Evolutionary conservation across 2,113 vertebrate genomes (phyloP), one percentile per base, ranked within the genome.

Genomic region (Peromyscus leucopus): DNA sequence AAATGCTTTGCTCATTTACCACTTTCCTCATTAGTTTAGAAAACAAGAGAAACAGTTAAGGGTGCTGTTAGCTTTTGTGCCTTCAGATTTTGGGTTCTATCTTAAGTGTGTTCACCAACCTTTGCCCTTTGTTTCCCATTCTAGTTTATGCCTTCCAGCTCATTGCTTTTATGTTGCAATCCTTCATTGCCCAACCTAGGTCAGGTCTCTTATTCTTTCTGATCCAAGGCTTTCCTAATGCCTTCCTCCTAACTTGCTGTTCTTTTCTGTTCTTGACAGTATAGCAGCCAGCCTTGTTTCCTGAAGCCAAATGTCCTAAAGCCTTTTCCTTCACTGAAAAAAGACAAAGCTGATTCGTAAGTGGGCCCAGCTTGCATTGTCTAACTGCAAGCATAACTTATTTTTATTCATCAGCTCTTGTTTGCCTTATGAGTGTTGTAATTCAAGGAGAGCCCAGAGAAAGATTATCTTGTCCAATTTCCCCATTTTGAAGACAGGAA

Each of bases 61-160:
- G 75, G 31, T 91, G 8, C 67, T 93, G 48, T 90, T 93, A 79
- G 80, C 76, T 89, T 78, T 96, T 83, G 72, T 10, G 1, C 55
- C 39, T 92, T 89, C 48, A 63, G 76, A 93, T 95, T 72, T 46
- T 84, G 33, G 26, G 17, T 95, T 61, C 55, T 71, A 5, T 92
- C 28, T n/a, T 79, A 89, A 79, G 89, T 85, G 48, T 96, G 92
- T 91, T 91, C 63, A 89, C 61, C 75, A 69, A 88, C 71, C 55
- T 97, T 97, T 97, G 93, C 91, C 93, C 89, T 97, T 94, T 69
- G 46, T 80, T 97, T 97, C 93, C 85, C 93, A 80, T 96, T 93
- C 76, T 84, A 36, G 42, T 96, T 94, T 91, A 78, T 96, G 75
- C 94, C 76, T 95, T 96, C 95, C 72, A 97, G 82, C 88, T 96